These are phyloP conservation scores for Clivina fossor DNA, from an alignment of 2,888 invertebrate genomes.

Conservation along the genomic window DNA sequence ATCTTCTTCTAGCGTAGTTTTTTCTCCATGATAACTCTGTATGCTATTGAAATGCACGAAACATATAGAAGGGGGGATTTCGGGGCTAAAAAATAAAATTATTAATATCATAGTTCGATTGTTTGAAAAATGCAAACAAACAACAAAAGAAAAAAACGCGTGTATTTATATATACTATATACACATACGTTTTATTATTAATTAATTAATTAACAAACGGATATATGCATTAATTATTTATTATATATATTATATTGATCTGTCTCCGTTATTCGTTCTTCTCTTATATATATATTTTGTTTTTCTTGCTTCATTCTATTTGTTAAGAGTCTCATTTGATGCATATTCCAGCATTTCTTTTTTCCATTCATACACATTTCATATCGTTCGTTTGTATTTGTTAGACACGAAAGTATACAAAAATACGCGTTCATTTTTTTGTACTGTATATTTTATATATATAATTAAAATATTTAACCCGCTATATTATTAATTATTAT, in stretches of 20 bases:
- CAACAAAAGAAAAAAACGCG: no score
- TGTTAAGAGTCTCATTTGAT: constrained; percentile 14
- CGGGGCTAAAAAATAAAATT: no score
- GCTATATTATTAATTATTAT: constrained; percentile 11
- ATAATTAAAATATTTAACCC: no score
- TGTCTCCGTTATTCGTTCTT: constrained; percentile 28
- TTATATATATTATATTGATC: constrained; percentile 18
- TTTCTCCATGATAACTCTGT: constrained; percentile 56
- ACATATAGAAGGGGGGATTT: constrained; percentile 79
- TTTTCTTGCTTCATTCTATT: constrained; percentile 13
- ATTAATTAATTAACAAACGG: constrained; percentile 17
- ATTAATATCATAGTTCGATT: constrained; percentile 30
- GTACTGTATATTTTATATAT: constrained; percentile 26
- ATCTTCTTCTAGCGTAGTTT: constrained; percentile 19
- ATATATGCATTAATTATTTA: constrained; percentile 28
- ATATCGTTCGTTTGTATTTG: no score
- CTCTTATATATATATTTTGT: constrained; percentile 6
- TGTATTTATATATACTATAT: constrained; percentile 30
- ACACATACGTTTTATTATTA: constrained; percentile 28
- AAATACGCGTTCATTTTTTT: no score
- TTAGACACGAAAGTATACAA: no score
- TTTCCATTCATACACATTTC: constrained; percentile 16
- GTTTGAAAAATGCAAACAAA: constrained; percentile 26
- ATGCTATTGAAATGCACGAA: constrained; percentile 88
- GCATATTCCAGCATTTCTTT: no score